Evolutionary conservation across 1,140 invertebrate genomes (phyloP), one percentile per base, ranked within the genome.

Genomic region (Nebria ingens): DNA sequence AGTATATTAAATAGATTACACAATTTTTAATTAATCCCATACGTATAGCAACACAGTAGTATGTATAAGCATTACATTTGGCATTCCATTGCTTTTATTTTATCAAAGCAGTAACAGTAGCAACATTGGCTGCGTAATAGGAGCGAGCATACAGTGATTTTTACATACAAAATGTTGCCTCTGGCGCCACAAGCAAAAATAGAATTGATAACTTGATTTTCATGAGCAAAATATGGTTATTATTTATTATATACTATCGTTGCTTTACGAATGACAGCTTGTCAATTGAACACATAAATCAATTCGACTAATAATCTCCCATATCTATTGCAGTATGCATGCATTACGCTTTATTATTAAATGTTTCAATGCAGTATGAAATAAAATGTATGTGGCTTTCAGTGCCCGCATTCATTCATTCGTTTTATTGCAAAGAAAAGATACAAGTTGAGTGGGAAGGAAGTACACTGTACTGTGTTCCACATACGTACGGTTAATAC

Each of bases 1-100:
- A 34, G 25, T 34, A n/a, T 6, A 6, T 9, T n/a, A 34, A n/a
- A 6, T 6, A 45, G 40, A 45, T 45, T 45, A 45, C 40, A 45
- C 15, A 45, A 45, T 45, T 45, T 45, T 45, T 45, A 45, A 45
- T 45, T 45, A 45, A 45, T 45, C 4, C 6, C 40, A 45, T 11
- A 45, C 15, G 40, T 45, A 12, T 45, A 45, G 40, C 25, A 34
- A 34, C 25, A 34, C n/a, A n/a, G n/a, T n/a, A n/a, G n/a, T n/a
- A n/a, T 29, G 4, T 29, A 29, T 13, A 29, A 6, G 25, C 25
- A 29, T n/a, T n/a, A 29, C 4, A 6, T 29, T 29, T 29, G 25
- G 13, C 25, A 29, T 29, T 6, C 25, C 13, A 29, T 29, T 4
- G 4, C 4, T 6, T 29, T 29, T 29, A 6, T 6, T 6, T 6